Base-by-base conservation (phyloP, 2,113 vertebrate genomes). In the Marmota flaviventris region DNA sequence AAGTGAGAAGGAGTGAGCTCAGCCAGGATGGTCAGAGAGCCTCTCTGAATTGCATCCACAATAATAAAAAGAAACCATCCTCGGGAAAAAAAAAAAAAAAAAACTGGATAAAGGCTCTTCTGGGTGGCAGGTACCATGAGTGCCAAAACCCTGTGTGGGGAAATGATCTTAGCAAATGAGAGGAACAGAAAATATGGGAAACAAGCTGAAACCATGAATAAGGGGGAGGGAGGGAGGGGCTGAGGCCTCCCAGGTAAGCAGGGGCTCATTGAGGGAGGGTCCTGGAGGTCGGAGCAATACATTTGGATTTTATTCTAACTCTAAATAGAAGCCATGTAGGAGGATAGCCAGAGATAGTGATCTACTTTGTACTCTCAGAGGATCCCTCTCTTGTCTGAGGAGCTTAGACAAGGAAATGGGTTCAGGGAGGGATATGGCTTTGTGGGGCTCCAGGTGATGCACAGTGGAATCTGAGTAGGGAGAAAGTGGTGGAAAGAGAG, bases 221-320 rank as follows among this genome's bases (percentile, higher is more conserved):
- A 53, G 1, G 0, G 27, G 39, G 16, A 27, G 27, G 32, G 20
- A 0, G 11, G 89, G 70, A 48, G 10, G 48, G 37, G 22, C 22
- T 53, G 56, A 77, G 10, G 2, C 32, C 79, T 56, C 32, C 8
- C 24, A 63, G 17, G 3, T 12, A 14, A 6, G 4, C 0, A 6
- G 3, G 20, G 3, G 18, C 56, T 61, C 4, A 1, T 34, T 11
- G 18, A 89, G 34, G 39, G 24, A 79, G 42, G 13, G 0, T 42
- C 51, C 67, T 90, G 16, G 37, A 32, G 18, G 37, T 79, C 42
- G 88, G 56, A 12, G 27, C 67, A 37, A 87, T 72, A 29, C 53
- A n/a, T 81, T 7, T 70, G 24, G 65, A 56, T 86, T 91, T 95
- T 89, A 48, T 78, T 82, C 70, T 91, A 45, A 79, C 8, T 89